A percentile compares a stretch with the other conserved stretches of the same genome.
These are phyloP conservation scores for Tetramorium alpestre DNA, from an alignment of 1,140 invertebrate species.

Conservation along the genomic window DNA sequence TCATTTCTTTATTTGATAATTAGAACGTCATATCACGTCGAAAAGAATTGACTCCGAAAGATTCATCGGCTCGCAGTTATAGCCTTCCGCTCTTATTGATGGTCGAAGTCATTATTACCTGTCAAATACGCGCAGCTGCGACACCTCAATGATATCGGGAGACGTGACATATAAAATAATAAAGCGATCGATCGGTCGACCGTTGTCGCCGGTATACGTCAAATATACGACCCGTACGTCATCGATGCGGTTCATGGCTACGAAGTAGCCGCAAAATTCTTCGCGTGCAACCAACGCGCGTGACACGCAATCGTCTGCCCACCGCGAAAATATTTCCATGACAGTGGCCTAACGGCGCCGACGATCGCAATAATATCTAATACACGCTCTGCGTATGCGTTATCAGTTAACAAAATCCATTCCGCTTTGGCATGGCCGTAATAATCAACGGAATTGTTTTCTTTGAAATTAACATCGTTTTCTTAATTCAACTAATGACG, in stretches of 20 bases:
- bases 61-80: conserved; percentile 1
- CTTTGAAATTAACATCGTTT: not conserved
- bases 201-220: conserved; percentile 56
- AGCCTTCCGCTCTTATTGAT: not conserved
- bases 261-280: conserved; percentile 73
- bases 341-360: conserved; percentile 53
- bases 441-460: not conserved
- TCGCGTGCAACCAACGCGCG: conserved; percentile 75
- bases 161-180: conserved; percentile 74
- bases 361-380: not conserved
- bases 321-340: conserved; percentile 76
- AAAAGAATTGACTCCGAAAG: not conserved
- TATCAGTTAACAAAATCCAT: not conserved
- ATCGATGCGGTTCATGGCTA: conserved; percentile 73
- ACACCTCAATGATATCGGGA: conserved; percentile 25
- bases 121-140: conserved; percentile 32
- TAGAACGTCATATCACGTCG: not conserved
- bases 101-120: conserved; percentile 8
- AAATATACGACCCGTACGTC: conserved; percentile 56
- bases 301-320: conserved; percentile 77
- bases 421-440: not conserved
- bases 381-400: not conserved
- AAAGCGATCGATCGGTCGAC: conserved; percentile 77
- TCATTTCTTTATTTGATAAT: not conserved
- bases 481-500: not conserved